Evolutionary conservation across 2,797 vertebrate genomes (phyloP).

Genomic region (Sylvilagus floridanus): DNA sequence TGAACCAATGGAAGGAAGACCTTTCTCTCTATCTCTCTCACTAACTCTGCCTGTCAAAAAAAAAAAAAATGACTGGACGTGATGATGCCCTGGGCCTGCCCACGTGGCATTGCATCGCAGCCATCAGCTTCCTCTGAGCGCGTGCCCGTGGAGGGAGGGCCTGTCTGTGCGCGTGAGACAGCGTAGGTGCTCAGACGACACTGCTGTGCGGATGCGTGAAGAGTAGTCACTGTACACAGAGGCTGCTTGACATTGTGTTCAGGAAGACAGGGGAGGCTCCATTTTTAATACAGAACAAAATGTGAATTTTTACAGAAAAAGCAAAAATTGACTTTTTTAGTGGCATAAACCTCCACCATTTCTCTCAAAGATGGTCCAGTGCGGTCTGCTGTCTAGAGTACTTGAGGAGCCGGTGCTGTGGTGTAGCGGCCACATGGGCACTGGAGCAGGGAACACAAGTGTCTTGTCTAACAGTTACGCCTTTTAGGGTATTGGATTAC

Average conservation of each 20-base stretch:
- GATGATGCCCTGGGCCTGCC: neutral
- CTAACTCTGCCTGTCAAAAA: too few species aligned
- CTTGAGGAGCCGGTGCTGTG: neutral
- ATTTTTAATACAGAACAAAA: slow-evolving; percentile 12
- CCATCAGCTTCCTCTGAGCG: too few species aligned
- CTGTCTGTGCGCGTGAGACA: neutral
- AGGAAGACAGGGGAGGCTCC: neutral
- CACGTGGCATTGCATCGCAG: too few species aligned
- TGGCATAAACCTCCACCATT: too few species aligned
- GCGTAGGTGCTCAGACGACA: neutral
- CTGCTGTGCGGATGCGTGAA: neutral
- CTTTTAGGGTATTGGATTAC: neutral
- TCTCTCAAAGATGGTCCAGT: neutral
- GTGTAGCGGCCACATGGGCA: too few species aligned
- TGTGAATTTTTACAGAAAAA: neutral
- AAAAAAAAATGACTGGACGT: neutral
- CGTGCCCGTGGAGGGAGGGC: neutral
- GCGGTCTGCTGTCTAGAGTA: neutral
- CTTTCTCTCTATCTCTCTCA: too few species aligned
- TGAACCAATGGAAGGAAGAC: too few species aligned
- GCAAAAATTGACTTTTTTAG: neutral
- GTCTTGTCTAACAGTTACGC: too few species aligned
- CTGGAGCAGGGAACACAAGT: too few species aligned
- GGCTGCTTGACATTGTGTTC: neutral
- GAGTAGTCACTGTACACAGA: neutral